Evolutionary conservation across 1,140 invertebrate species (phyloP).

Genomic region (Melipona quadrifasciata): DNA sequence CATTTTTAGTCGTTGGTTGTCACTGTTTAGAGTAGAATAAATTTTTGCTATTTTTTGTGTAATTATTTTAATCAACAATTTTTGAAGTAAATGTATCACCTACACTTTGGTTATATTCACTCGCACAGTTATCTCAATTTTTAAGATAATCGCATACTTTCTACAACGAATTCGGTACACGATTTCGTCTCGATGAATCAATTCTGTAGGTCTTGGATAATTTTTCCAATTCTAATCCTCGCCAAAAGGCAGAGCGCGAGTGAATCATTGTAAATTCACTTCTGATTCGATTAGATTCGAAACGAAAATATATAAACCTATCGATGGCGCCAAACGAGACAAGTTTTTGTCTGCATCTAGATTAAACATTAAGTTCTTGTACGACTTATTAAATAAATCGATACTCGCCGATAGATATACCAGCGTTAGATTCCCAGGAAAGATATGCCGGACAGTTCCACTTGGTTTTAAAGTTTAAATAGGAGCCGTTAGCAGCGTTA

Average conservation of each 20-base stretch:
- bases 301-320: neutral
- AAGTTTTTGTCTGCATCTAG: constrained; percentile 12
- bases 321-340: constrained; percentile 4
- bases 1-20: neutral
- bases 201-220: neutral
- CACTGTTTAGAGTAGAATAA: neutral
- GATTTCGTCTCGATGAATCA: too few relatives aligned
- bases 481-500: constrained; percentile 41
- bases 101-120: too few relatives aligned
- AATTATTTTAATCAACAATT: neutral
- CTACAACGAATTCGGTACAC: too few relatives aligned
- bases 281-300: neutral
- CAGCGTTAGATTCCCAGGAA: neutral
- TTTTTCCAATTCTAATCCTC: neutral
- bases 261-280: too few relatives aligned
- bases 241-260: neutral
- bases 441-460: constrained; percentile 19
- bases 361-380: neutral
- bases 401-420: constrained; percentile 14
- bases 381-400: constrained; percentile 12
- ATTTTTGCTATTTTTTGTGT: neutral
- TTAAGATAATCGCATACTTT: neutral
- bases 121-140: too few relatives aligned
- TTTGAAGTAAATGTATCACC: neutral
- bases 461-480: constrained; percentile 46